Percentiles rank a stretch among this genome's conserved stretches.
phyloP scores from a whole-genome alignment of 2,113 vertebrate species.

The Gulo gulo region DNA sequence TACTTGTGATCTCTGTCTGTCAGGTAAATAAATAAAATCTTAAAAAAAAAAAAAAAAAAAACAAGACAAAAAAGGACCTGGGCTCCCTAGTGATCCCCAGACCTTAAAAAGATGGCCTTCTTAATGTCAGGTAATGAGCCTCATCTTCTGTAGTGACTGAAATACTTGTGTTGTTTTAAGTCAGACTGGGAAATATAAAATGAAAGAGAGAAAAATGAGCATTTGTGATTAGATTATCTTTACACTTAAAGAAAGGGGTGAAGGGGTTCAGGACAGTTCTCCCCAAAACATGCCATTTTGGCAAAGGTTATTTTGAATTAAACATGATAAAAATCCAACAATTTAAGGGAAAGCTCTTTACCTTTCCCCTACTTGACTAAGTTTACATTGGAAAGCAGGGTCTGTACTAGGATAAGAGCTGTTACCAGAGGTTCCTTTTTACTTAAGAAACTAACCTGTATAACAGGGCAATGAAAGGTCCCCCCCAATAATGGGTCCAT shows the following conservation, averaged over 20 bases:
- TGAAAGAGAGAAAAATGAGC: neutral
- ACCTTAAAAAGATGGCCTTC: neutral
- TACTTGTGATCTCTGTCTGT: too few relatives aligned
- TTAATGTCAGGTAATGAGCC: neutral
- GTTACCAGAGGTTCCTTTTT: neutral
- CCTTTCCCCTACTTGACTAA: neutral
- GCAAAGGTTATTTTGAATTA: neutral
- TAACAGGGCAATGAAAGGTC: neutral
- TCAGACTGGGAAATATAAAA: neutral
- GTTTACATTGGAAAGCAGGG: neutral
- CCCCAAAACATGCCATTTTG: neutral
- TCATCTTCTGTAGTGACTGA: neutral
- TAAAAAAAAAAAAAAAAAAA: too few relatives aligned
- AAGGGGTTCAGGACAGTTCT: neutral
- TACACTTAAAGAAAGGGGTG: neutral
- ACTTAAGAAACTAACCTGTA: neutral
- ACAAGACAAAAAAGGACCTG: neutral
- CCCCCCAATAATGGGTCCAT: too few relatives aligned
- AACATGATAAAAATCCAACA: neutral
- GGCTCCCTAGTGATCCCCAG: neutral
- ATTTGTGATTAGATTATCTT: neutral
- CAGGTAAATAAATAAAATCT: too few relatives aligned
- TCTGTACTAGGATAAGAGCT: neutral
- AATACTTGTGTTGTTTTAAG: neutral
- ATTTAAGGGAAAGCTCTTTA: neutral